phyloP scores from a whole-genome alignment of 2,888 invertebrate genomes.

The Cantharis flavilabris region DNA sequence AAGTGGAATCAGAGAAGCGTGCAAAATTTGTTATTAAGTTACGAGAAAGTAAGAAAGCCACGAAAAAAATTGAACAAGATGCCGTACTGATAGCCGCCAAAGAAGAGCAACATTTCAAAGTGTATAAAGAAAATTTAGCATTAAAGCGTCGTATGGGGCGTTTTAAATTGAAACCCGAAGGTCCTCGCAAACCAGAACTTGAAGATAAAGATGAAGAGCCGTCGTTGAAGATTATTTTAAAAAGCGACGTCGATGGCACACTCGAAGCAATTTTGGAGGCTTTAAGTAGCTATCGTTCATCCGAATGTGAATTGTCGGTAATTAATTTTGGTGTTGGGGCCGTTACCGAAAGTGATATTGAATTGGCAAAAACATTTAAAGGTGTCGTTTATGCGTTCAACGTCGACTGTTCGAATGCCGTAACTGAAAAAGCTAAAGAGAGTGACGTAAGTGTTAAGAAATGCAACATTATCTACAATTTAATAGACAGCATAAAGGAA shows the following conservation, averaged over 20 bases:
- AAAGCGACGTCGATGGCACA: slow-evolving; percentile 94
- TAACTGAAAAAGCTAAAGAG: slow-evolving; percentile 59
- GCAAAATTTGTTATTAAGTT: slow-evolving; percentile 47
- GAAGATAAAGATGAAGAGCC: slow-evolving; percentile 44
- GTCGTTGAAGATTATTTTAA: slow-evolving; percentile 55
- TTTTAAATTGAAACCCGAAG: slow-evolving; percentile 59
- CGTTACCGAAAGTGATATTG: slow-evolving; percentile 81
- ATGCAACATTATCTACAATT: slow-evolving; percentile 90
- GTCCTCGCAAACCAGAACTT: slow-evolving; percentile 65
- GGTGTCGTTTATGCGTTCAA: slow-evolving; percentile 89
- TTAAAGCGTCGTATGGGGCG: slow-evolving; percentile 67
- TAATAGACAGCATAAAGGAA: slow-evolving; percentile 86
- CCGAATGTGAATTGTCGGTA: slow-evolving; percentile 78
- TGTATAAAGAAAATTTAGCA: slow-evolving; percentile 66
- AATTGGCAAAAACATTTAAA: slow-evolving; percentile 75
- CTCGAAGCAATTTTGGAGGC: slow-evolving; percentile 94
- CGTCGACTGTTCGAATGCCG: slow-evolving; percentile 61
- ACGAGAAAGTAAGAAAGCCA: slow-evolving; percentile 64
- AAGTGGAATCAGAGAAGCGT: slow-evolving; percentile 64
- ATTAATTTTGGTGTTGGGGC: slow-evolving; percentile 91
- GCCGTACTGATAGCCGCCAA: slow-evolving; percentile 66
- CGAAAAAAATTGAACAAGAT: slow-evolving; percentile 68
- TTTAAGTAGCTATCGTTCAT: slow-evolving; percentile 81
- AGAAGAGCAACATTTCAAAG: slow-evolving; percentile 65
- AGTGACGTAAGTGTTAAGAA: slow-evolving; percentile 65